phyloP scores from a whole-genome alignment of 2,113 vertebrate genomes.

The Microtus richardsoni region DNA sequence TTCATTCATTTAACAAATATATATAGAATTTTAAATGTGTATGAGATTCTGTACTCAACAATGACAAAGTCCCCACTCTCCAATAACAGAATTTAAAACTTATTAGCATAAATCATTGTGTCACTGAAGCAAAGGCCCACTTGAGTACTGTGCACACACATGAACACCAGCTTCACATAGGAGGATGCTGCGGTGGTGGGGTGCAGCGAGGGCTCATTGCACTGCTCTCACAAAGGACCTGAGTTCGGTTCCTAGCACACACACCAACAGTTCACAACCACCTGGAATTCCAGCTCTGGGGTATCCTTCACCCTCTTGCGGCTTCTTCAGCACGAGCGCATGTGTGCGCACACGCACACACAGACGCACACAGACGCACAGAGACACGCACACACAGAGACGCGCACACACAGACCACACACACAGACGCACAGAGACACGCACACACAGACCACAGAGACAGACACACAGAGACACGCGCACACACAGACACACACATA shows the following conservation, averaged over 20 bases:
- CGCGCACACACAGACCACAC: background rate
- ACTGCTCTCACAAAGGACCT: background rate
- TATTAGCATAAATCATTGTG: background rate
- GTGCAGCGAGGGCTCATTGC: background rate
- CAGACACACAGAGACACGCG: background rate
- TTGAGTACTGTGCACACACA: background rate
- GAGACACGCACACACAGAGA: background rate
- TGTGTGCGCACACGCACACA: fast-evolving
- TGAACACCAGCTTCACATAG: background rate
- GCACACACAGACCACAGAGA: background rate
- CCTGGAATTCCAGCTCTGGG: background rate
- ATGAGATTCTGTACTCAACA: constrained; percentile 47
- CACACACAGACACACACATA: background rate
- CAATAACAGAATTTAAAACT: background rate
- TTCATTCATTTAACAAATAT: background rate
- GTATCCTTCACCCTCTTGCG: background rate
- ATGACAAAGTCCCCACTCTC: background rate
- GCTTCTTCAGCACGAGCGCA: background rate
- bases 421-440: background rate
- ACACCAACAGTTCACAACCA: background rate
- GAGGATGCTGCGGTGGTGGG: background rate
- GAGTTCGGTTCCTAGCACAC: background rate
- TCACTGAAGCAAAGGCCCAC: background rate
- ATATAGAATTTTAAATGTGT: background rate
- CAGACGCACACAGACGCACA: background rate